Base-by-base conservation (phyloP, 2,113 vertebrate species). In the Eleginops maclovinus region DNA sequence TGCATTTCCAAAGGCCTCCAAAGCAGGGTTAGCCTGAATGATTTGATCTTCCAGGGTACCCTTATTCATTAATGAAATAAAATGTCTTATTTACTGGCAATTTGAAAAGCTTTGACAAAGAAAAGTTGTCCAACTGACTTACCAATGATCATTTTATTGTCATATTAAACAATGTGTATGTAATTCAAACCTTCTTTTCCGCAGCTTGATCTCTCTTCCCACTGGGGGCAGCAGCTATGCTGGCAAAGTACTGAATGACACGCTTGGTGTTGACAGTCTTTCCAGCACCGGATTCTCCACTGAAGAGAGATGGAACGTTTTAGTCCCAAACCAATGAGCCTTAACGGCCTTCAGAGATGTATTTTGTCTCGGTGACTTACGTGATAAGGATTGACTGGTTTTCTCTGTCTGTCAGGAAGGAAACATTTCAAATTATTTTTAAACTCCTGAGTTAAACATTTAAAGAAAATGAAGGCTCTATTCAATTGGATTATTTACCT, bases 221-320 rank as follows among this genome's bases (percentile, higher is more conserved):
- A 3, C 87, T 78, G 3, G 63, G 7, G 77, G 21, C 95, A 72
- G 96, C 95, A 8, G 97, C 97, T 1, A 98, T 98, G 83, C 95
- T 96, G 85, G 97, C 97, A 55, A 98, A 98, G 87, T 98, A 98
- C 56, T 98, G 97, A 85, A 98, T 97, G 74, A 98, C 96, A 77
- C 96, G 93, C 82, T 98, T 98, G 9, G 96, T 98, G 93, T 98
- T 97, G 50, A 98, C 97, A 65, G 97, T 98, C 93, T 98, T 98
- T 80, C 97, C 97, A 0, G 97, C 97, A 61, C 97, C 97, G 13
- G 97, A 98, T 96, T 98, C 97, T 96, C 97, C 97, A 0, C 97
- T 98, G 87, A 26, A 2, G 31, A 72, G n/a, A 85, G 14, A 75
- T 12, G 56, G 19, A 53, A 54, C 11, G 14, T 50, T 77, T 67